Conservation (phyloP, 2,797 vertebrate species). For the Coluber constrictor region DNA sequence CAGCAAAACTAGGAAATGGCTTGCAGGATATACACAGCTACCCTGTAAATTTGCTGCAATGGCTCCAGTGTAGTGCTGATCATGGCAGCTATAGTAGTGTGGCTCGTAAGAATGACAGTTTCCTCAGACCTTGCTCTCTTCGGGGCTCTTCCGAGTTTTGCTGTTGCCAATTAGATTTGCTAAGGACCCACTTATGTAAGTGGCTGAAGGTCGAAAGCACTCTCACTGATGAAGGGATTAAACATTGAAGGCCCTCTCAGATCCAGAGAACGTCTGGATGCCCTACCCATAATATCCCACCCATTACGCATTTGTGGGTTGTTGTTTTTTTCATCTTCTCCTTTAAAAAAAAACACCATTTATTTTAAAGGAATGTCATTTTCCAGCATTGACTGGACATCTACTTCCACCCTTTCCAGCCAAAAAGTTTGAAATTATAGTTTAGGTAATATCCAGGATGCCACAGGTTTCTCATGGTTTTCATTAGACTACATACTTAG, state of each 20-base stretch:
- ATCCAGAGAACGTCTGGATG: not conserved
- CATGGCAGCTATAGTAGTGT: not conserved
- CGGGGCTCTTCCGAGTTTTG: not conserved
- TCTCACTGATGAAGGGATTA: not conserved
- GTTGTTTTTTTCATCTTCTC: not conserved
- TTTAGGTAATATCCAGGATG: not conserved
- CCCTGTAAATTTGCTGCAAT: not conserved
- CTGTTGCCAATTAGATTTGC: not conserved
- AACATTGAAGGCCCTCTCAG: not conserved
- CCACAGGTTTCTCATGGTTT: not conserved
- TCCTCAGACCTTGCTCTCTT: not conserved
- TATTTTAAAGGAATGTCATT: not conserved
- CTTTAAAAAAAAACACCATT: not conserved
- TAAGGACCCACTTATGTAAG: not conserved
- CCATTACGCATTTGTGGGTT: not conserved
- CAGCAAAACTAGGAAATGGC: too few species aligned
- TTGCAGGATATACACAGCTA: too few species aligned
- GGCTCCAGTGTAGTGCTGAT: not conserved
- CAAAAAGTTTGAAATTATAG: not conserved
- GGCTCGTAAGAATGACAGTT: not conserved
- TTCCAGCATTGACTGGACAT: not conserved
- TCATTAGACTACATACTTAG: not conserved
- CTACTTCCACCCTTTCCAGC: not conserved
- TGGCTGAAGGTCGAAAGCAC: not conserved
- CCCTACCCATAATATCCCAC: not conserved